Evolutionary conservation across 2,888 invertebrate genomes (phyloP).

Genomic region (Atrina japonica): DNA sequence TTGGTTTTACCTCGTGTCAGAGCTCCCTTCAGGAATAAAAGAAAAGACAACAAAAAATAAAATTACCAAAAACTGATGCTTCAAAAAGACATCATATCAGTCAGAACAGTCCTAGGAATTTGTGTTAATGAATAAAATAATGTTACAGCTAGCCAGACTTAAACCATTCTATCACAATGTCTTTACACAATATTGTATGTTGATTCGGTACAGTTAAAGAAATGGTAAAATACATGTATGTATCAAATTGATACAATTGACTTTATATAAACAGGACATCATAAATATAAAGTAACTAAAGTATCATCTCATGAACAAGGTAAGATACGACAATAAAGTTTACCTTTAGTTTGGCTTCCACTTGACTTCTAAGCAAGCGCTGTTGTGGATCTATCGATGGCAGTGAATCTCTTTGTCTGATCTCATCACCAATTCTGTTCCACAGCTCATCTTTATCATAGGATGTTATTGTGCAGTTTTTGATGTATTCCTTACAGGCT

Average conservation of each 20-base stretch:
- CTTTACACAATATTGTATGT: no score
- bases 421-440: conserved; percentile 73
- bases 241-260: no score
- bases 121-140: neutral
- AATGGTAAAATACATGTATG: no score
- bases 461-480: conserved; percentile 69
- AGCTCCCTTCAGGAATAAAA: conserved; percentile 30
- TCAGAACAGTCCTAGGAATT: neutral
- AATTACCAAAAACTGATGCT: neutral
- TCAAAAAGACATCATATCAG: neutral
- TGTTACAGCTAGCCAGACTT: neutral
- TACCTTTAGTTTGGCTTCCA: conserved; percentile 75
- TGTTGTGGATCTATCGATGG: conserved; percentile 61
- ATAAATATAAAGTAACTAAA: no score
- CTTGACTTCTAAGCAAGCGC: conserved; percentile 68
- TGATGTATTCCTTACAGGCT: conserved; percentile 79
- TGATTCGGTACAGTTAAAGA: no score
- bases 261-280: no score
- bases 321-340: conserved; percentile 3
- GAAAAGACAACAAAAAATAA: neutral
- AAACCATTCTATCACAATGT: no score
- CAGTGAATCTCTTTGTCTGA: conserved; percentile 59
- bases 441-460: conserved; percentile 75
- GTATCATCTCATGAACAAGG: no score
- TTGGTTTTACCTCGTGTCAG: conserved; percentile 60